Percentiles rank a stretch among this genome's conserved stretches.
Conservation (phyloP, 2,888 invertebrate genomes). For the Himalopsyche japonica region DNA sequence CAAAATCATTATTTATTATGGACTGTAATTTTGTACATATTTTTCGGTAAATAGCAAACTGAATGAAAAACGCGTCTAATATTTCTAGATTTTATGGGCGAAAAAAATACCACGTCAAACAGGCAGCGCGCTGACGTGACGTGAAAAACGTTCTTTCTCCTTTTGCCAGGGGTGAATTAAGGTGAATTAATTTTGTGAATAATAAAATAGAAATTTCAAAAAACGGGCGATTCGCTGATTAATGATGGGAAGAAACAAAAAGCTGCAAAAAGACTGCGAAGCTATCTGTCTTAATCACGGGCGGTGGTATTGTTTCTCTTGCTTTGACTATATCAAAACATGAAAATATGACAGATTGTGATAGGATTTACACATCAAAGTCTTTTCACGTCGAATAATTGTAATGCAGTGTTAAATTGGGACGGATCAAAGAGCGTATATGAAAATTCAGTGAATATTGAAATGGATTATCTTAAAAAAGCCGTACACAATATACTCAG, state of each 20-base stretch:
- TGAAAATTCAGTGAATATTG: too few species aligned
- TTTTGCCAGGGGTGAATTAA: background rate
- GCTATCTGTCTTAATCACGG: constrained; percentile 31
- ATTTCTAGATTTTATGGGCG: background rate
- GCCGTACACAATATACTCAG: too few species aligned
- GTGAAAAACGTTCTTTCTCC: background rate
- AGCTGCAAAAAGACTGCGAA: constrained; percentile 1
- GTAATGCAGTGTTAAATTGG: background rate
- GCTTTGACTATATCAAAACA: background rate
- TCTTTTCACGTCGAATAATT: background rate
- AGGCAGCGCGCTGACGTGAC: background rate
- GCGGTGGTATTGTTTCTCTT: background rate
- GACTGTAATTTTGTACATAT: too few species aligned
- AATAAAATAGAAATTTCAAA: background rate
- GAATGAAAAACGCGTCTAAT: background rate
- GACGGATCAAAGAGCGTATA: background rate
- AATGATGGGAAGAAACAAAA: constrained; percentile 11
- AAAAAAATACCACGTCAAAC: background rate
- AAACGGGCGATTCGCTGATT: constrained; percentile 14
- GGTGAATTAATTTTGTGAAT: background rate
- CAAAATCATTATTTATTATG: too few species aligned
- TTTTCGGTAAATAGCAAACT: background rate
- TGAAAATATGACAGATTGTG: background rate
- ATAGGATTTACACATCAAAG: background rate
- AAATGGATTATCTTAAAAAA: too few species aligned